These are phyloP conservation scores for Fragum whitleyi DNA, from an alignment of 2,888 invertebrate species.

Conservation along the genomic window DNA sequence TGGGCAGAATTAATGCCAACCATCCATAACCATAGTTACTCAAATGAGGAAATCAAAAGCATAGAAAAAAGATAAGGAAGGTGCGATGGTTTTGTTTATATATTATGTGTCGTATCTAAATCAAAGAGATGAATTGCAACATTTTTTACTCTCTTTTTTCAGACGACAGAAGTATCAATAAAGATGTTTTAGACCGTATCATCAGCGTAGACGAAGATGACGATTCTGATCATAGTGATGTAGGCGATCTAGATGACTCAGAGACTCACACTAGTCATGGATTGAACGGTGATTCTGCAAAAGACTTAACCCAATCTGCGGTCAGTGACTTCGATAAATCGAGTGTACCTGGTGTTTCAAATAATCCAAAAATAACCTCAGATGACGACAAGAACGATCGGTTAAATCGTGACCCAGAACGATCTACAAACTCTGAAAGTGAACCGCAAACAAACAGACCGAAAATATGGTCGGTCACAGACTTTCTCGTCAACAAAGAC, in stretches of 20 bases:
- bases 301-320: neutral
- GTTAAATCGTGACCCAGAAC: conserved; percentile 3
- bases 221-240: conserved; percentile 58
- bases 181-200: conserved; percentile 58
- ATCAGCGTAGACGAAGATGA: conserved; percentile 72
- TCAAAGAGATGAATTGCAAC: too few relatives aligned
- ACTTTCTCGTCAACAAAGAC: conserved; percentile 70
- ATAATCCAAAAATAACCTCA: neutral
- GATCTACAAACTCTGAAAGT: conserved; percentile 1
- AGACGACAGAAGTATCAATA: conserved; percentile 33
- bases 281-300: conserved; percentile 19
- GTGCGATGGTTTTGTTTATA: too few relatives aligned
- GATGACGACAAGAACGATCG: conserved; percentile 7
- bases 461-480: conserved; percentile 78
- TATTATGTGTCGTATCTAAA: too few relatives aligned
- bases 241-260: conserved; percentile 61
- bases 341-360: neutral
- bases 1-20: too few relatives aligned
- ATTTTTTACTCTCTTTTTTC: conserved; percentile 32
- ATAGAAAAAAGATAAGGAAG: too few relatives aligned
- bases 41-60: too few relatives aligned
- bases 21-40: too few relatives aligned
- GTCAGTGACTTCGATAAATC: neutral
- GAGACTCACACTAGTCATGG: conserved; percentile 29
- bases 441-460: conserved; percentile 54